phyloP scores from a whole-genome alignment of 2,113 vertebrate species.

The Pseudopipra pipra region DNA sequence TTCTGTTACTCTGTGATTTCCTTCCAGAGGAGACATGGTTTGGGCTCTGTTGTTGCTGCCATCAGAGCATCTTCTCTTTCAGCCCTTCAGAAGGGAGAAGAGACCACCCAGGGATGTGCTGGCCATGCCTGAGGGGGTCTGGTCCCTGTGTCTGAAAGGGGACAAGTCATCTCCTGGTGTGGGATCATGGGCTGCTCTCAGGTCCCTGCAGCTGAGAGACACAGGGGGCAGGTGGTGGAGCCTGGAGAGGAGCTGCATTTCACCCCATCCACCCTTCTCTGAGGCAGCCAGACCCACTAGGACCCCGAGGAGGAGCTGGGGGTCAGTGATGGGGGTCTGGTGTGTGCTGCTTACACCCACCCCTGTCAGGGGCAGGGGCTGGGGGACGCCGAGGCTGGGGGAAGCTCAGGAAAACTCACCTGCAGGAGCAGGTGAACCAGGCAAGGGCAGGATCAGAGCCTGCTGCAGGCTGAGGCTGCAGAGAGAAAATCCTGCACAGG shows the following conservation, averaged over 20 bases:
- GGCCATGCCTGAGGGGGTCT: accelerated
- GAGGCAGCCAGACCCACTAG: neutral
- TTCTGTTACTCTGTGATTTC: neutral
- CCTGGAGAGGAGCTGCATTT: neutral
- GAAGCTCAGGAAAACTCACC: neutral
- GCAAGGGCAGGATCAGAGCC: accelerated
- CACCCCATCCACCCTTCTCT: neutral
- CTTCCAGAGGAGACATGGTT: accelerated
- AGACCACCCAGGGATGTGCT: accelerated
- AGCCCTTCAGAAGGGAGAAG: neutral
- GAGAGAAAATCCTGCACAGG: too few relatives aligned
- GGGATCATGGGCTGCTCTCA: neutral
- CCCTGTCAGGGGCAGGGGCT: accelerated
- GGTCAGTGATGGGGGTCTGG: accelerated
- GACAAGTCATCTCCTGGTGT: accelerated
- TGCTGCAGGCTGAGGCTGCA: accelerated
- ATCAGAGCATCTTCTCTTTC: neutral
- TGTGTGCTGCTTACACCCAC: accelerated
- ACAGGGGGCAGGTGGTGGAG: neutral
- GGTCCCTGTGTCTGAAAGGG: accelerated
- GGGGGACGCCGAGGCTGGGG: accelerated
- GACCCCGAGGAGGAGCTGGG: neutral
- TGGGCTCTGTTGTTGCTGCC: accelerated
- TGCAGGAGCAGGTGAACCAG: neutral
- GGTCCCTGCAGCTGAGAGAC: accelerated